Percentiles rank a stretch among this genome's conserved stretches.
These are phyloP conservation scores for Sterna hirundo DNA, from an alignment of 2,113 vertebrate species.

Conservation along the genomic window DNA sequence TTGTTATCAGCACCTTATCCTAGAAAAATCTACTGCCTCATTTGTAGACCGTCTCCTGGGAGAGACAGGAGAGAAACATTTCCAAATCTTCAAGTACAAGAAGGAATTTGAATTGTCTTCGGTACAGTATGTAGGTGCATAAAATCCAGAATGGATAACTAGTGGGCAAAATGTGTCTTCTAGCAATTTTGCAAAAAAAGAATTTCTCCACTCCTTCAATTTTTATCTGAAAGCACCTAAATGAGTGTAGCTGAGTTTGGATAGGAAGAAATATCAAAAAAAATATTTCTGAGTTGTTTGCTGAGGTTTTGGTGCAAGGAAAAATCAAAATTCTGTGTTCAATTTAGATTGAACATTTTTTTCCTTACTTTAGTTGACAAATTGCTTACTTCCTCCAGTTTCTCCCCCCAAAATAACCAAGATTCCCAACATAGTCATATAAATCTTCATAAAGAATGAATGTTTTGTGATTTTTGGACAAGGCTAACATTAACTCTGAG, in stretches of 20 bases:
- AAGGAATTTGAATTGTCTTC: not conserved
- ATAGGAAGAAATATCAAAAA: not conserved
- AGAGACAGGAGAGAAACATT: not conserved
- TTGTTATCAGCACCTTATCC: not conserved
- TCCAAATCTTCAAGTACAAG: not conserved
- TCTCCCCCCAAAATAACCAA: not conserved
- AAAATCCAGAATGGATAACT: not conserved
- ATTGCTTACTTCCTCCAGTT: not conserved
- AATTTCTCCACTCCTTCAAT: not conserved
- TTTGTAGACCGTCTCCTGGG: not conserved
- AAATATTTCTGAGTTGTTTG: not conserved
- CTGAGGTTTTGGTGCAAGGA: not conserved
- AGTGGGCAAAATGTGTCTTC: not conserved
- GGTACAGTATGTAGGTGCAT: fast-evolving
- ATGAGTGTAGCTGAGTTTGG: not conserved
- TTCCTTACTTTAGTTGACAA: not conserved
- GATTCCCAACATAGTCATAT: not conserved
- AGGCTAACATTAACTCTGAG: not conserved
- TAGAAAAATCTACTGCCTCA: not conserved
- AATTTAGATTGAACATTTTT: not conserved
- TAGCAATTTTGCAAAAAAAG: not conserved
- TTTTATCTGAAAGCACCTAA: not conserved
- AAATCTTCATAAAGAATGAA: not conserved
- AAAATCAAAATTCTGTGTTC: not conserved
- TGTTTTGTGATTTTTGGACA: not conserved